Evolutionary conservation across 2,888 invertebrate species (phyloP).

Genomic region (Tortrix viridana): DNA sequence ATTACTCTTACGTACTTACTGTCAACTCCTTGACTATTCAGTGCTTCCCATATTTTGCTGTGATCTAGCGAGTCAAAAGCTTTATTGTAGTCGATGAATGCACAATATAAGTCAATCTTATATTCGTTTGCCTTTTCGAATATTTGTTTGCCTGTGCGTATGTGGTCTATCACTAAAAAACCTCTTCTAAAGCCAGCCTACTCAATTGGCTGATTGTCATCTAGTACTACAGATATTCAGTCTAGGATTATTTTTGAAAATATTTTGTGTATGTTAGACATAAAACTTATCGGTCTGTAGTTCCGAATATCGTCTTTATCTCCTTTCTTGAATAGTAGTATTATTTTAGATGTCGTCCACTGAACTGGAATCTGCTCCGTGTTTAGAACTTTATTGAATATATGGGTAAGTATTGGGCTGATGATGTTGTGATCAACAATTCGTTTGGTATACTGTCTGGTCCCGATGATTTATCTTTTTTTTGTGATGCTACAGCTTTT

Average conservation of each 20-base stretch:
- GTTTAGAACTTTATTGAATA: background rate
- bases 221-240: conserved; percentile 2
- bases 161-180: background rate
- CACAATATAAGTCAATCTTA: background rate
- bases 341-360: background rate
- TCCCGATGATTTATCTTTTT: background rate
- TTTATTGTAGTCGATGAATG: too few species aligned
- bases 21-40: too few species aligned
- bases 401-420: too few species aligned
- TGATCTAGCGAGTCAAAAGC: too few species aligned
- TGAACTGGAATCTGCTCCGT: background rate
- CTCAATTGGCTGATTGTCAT: conserved; percentile 5
- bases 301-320: too few species aligned
- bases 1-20: too few species aligned
- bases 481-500: background rate
- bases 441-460: background rate
- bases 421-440: too few species aligned
- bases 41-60: too few species aligned
- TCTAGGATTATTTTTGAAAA: conserved; percentile 13
- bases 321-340: too few species aligned
- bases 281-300: conserved; percentile 9
- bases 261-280: background rate
- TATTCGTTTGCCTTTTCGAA: conserved; percentile 1
- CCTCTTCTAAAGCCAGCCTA: background rate
- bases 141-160: background rate